phyloP scores from a whole-genome alignment of 2,113 vertebrate species.

The Perognathus longimembris region DNA sequence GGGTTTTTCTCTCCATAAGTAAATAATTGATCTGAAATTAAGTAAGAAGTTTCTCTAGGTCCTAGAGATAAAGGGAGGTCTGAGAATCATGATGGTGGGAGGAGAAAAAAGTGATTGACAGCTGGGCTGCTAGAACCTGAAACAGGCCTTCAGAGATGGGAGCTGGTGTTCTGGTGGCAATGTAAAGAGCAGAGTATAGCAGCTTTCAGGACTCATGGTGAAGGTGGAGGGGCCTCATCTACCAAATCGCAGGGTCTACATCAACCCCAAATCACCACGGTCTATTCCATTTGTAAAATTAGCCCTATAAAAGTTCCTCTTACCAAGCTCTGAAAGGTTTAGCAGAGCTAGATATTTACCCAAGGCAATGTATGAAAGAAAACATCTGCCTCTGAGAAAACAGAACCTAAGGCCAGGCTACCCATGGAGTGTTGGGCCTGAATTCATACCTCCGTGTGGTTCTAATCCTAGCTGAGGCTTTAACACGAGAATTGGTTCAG shows the following conservation, averaged over 20 bases:
- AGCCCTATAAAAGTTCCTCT: background rate
- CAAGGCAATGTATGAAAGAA: background rate
- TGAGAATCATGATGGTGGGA: background rate
- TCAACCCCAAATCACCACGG: background rate
- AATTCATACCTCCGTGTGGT: background rate
- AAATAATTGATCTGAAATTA: conserved; percentile 22
- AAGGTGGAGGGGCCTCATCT: background rate
- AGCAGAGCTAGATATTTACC: background rate
- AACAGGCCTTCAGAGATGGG: background rate
- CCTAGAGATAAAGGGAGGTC: background rate
- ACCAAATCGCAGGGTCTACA: background rate
- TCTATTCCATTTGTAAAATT: background rate
- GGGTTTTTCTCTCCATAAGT: background rate
- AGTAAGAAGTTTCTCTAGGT: background rate
- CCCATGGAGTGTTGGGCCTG: background rate
- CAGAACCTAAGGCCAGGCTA: background rate
- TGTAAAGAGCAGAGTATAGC: background rate
- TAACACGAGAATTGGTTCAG: background rate
- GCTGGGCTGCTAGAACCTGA: background rate
- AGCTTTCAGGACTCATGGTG: background rate
- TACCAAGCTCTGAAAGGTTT: background rate
- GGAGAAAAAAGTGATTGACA: background rate
- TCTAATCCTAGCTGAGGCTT: background rate
- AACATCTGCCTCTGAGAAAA: background rate
- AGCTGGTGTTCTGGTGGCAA: background rate